Conservation (phyloP, 1,140 invertebrate genomes). For the Popillia japonica region DNA sequence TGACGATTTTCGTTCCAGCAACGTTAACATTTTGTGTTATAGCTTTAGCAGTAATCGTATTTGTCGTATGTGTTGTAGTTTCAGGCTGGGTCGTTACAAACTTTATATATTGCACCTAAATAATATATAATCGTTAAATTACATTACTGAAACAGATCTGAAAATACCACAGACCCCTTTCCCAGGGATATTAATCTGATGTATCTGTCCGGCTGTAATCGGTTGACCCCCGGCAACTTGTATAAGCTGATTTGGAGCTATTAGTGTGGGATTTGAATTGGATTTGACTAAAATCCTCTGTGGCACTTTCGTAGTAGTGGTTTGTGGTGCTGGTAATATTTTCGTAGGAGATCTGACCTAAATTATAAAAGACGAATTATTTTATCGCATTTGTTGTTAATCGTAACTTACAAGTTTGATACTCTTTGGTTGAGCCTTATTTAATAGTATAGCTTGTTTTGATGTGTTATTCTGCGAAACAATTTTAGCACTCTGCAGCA, state of each 20-base stretch:
- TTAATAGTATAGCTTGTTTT: slow-evolving; percentile 63
- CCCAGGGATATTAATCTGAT: slow-evolving; percentile 76
- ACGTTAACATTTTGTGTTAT: slow-evolving; percentile 13
- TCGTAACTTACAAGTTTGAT: slow-evolving; percentile 56
- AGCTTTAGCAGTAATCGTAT: slow-evolving; percentile 59
- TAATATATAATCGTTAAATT: slow-evolving; percentile 44
- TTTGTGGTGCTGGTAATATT: slow-evolving; percentile 72
- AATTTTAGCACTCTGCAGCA: slow-evolving; percentile 67
- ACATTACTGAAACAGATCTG: too few relatives aligned
- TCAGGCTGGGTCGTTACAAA: slow-evolving; percentile 67
- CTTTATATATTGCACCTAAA: slow-evolving; percentile 75
- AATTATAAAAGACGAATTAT: neutral
- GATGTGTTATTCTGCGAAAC: slow-evolving; percentile 65
- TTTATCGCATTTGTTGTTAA: slow-evolving; percentile 46
- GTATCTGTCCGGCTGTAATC: slow-evolving; percentile 66
- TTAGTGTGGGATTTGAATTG: slow-evolving; percentile 53
- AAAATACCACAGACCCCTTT: slow-evolving; percentile 62
- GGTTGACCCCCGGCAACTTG: slow-evolving; percentile 68
- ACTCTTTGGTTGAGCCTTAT: slow-evolving; percentile 56
- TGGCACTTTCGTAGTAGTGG: slow-evolving; percentile 62
- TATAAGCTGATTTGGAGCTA: slow-evolving; percentile 66
- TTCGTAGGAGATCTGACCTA: slow-evolving; percentile 67
- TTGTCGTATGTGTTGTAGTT: slow-evolving; percentile 59
- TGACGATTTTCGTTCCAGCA: slow-evolving; percentile 31
- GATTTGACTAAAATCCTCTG: slow-evolving; percentile 68